These are phyloP conservation scores for Eriosoma lanigerum DNA, from an alignment of 1,140 invertebrate species.

Conservation along the genomic window DNA sequence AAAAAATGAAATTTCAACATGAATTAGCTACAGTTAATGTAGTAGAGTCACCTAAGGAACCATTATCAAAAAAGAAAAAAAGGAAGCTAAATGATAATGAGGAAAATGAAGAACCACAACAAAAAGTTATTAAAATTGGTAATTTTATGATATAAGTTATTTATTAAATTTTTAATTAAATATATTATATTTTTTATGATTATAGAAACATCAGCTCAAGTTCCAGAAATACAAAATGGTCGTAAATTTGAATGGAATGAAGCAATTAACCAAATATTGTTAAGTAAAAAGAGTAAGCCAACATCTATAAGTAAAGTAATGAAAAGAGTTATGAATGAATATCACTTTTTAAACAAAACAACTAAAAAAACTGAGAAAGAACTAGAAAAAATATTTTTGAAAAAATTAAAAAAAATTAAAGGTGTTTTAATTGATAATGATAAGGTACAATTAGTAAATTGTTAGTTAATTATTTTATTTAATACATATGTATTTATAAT, in stretches of 20 bases:
- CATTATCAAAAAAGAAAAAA: constrained; percentile 54
- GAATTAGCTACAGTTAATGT: constrained; percentile 53
- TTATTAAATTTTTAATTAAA: background rate
- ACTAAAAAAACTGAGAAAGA: constrained; percentile 20
- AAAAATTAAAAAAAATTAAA: constrained; percentile 38
- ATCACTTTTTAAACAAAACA: constrained; percentile 25
- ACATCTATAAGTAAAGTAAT: constrained; percentile 17
- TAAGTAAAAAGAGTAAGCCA: constrained; percentile 23
- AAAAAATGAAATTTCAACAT: constrained; percentile 51
- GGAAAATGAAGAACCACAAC: constrained; percentile 53
- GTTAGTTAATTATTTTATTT: background rate
- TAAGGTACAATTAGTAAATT: constrained; percentile 34
- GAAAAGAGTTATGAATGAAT: constrained; percentile 44
- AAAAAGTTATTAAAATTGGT: constrained; percentile 41
- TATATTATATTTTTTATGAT: background rate
- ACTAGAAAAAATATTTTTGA: constrained; percentile 38
- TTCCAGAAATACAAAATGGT: constrained; percentile 12
- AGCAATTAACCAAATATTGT: constrained; percentile 28
- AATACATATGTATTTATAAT: no score
- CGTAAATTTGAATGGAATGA: constrained; percentile 43
- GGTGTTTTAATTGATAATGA: constrained; percentile 34
- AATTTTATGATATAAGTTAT: background rate
- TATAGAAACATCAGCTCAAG: background rate
- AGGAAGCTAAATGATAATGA: constrained; percentile 52
- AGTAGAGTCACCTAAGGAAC: constrained; percentile 49